Base-by-base conservation (phyloP, 30 jellyfish, hydroid and myxozoan genomes). In the Turritopsis dohrnii region DNA sequence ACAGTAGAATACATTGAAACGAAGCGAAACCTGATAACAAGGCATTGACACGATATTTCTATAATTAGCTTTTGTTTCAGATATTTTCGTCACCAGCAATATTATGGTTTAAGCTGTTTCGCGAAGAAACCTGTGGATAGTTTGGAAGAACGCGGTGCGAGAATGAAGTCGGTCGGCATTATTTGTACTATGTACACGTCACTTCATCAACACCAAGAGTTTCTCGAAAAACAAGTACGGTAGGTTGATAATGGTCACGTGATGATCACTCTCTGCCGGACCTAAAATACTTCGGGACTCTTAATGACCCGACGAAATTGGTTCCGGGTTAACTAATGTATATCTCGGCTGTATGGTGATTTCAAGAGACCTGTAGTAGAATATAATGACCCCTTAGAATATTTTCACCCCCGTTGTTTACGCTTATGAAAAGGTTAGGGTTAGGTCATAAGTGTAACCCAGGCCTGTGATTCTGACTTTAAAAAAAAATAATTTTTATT, bases 141-240 rank as follows among this genome's bases (percentile, higher is more conserved):
- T 80, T 87, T 72, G 65, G 99, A 85, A 71, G 99, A 94, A 76
- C 83, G 99, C 75, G 97, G 96, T 29, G 99, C 99, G 23, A 75
- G 99, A 23, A 94, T 94, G 99, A 94, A 94, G 71, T 88, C 99
- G 22, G 96, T 88, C 74, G 99, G 99, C 3, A 86, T 94, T 41
- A 89, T 94, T 29, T 94, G 99, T 66, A 83, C 88, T 18, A 83
- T 76, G 30, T 94, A 94, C 88, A 94, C 99, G 5, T 94, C 99
- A 27, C 73, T 94, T 21, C 99, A 94, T 84, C 94, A 94, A 72
- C 99, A 94, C 74, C 96, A 89, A 77, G 84, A 91, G 20, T 94
- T 94, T 76, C 76, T 94, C 29, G 99, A 94, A 83, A 41, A 71
- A 27, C 97, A 94, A 89, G 99, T 94, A 52, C 84, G 88, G 99